Percentiles rank a stretch among this genome's conserved stretches.
phyloP scores from a whole-genome alignment of 1,140 invertebrate species.

The Nautilus pompilius region DNA sequence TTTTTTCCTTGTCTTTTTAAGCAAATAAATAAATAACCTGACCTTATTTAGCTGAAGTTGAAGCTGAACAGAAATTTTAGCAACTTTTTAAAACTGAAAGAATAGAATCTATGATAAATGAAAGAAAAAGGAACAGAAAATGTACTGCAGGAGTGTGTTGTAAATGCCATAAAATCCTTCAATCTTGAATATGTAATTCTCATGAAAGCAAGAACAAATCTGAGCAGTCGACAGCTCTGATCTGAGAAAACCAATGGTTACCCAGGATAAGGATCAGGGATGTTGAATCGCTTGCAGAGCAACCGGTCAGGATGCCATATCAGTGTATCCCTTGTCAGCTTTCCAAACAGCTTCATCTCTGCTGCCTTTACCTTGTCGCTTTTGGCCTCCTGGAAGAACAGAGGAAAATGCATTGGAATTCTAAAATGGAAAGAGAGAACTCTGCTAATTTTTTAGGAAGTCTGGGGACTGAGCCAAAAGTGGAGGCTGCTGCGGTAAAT shows the following conservation, averaged over 20 bases:
- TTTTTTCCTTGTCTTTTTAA: too few relatives aligned
- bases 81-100: background rate
- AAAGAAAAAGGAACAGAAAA: background rate
- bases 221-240: too few relatives aligned
- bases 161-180: background rate
- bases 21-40: too few relatives aligned
- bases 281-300: conserved; percentile 91
- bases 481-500: too few relatives aligned
- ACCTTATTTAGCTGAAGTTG: too few relatives aligned
- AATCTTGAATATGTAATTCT: too few relatives aligned
- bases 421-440: too few relatives aligned
- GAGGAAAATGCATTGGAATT: background rate
- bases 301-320: conserved; percentile 84
- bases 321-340: conserved; percentile 67
- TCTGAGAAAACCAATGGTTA: conserved; percentile 45
- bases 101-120: background rate
- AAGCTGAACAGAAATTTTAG: background rate
- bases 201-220: background rate
- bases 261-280: conserved; percentile 79
- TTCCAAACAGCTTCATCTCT: conserved; percentile 77
- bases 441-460: too few relatives aligned
- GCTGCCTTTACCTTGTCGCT: conserved; percentile 63
- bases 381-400: conserved; percentile 28
- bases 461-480: too few relatives aligned
- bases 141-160: too few relatives aligned